Conservation (phyloP, 2,888 invertebrate species). For the Coenonympha arcania region DNA sequence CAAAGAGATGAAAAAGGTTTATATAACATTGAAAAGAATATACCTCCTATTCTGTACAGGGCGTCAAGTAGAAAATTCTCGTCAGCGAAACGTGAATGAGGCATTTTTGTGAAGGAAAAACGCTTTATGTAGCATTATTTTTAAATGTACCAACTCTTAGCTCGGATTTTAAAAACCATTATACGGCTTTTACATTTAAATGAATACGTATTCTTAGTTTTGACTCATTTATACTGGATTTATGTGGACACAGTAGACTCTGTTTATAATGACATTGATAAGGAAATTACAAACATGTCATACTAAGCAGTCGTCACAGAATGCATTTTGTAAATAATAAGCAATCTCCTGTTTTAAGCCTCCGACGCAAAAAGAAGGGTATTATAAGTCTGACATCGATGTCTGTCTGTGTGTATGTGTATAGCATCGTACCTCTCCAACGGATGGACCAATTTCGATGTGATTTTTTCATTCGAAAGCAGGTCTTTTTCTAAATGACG, state of each 20-base stretch:
- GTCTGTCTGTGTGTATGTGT: no score
- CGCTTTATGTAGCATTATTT: slow-evolving; percentile 21
- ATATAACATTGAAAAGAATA: slow-evolving; percentile 20
- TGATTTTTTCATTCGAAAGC: no score
- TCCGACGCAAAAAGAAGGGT: no score
- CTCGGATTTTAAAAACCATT: slow-evolving; percentile 22
- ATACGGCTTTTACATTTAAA: slow-evolving; percentile 1
- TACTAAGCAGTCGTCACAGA: no score
- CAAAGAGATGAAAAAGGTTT: no score
- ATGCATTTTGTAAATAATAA: no score
- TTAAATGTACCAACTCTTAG: slow-evolving; percentile 24
- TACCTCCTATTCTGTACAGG: slow-evolving; percentile 17
- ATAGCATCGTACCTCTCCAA: no score
- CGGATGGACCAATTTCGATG: no score
- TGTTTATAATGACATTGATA: background rate
- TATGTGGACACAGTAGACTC: background rate
- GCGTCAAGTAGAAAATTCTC: slow-evolving; percentile 24
- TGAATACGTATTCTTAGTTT: background rate
- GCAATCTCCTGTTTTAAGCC: no score
- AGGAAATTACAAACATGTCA: background rate
- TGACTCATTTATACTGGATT: background rate
- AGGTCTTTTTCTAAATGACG: no score
- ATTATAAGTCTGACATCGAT: no score
- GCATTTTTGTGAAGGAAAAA: slow-evolving; percentile 21
- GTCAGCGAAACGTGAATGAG: slow-evolving; percentile 15